Percentiles rank a stretch among this genome's conserved stretches.
phyloP scores from a whole-genome alignment of 2,888 invertebrate species.

The Apeira syringaria region DNA sequence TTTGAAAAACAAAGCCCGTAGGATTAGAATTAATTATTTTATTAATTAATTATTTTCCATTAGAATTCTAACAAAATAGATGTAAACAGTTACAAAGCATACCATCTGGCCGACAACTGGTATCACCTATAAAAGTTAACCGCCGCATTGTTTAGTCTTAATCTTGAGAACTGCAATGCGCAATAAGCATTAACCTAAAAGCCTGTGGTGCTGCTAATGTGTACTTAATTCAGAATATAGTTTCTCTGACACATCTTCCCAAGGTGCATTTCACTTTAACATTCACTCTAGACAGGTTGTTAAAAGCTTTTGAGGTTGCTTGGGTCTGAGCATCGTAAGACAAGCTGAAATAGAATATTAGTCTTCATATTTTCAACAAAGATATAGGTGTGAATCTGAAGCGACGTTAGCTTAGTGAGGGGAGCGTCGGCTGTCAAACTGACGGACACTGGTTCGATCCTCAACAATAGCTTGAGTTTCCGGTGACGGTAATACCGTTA shows the following conservation, averaged over 20 bases:
- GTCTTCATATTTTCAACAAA: no score
- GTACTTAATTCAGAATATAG: constrained; percentile 46
- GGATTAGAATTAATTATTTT: no score
- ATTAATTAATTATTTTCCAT: no score
- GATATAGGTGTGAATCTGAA: no score
- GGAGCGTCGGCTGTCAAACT: no score
- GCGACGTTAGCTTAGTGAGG: no score
- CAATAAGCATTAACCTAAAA: constrained; percentile 54
- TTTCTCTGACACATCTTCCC: constrained; percentile 39
- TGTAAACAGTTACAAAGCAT: background rate
- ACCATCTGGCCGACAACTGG: constrained; percentile 1
- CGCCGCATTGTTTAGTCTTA: background rate
- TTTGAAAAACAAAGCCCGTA: no score
- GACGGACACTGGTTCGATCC: no score
- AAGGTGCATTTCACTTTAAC: constrained; percentile 1
- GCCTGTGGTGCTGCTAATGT: constrained; percentile 47
- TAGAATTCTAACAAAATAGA: no score
- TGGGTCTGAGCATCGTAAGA: background rate
- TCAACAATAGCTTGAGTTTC: no score
- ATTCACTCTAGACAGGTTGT: background rate
- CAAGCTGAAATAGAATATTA: no score
- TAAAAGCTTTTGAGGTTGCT: background rate
- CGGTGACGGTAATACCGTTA: no score
- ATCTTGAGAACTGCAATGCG: constrained; percentile 26
- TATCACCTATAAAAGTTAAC: constrained; percentile 2